A percentile compares a stretch with the other conserved stretches of the same genome.
Evolutionary conservation across 2,888 invertebrate species (phyloP).

Genomic region (Pterobdella sp.): DNA sequence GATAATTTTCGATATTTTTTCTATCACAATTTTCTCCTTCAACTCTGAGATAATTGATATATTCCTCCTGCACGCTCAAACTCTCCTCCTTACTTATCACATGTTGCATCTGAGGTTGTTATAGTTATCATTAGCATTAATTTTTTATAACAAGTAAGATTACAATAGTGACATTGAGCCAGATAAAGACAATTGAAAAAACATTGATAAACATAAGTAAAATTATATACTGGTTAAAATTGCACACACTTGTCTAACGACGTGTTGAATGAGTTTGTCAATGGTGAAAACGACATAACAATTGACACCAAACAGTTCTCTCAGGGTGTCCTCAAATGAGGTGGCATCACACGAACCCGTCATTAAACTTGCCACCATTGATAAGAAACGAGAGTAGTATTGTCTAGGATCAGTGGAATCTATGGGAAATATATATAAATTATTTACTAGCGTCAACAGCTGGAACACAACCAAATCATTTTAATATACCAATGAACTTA

Average conservation of each 20-base stretch:
- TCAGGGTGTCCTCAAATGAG: slow-evolving; percentile 27
- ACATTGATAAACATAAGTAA: neutral
- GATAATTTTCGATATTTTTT: neutral
- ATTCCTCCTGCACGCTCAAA: slow-evolving; percentile 8
- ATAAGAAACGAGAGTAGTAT: slow-evolving; percentile 23
- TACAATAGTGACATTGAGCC: neutral
- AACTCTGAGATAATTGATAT: neutral
- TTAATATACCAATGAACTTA: neutral
- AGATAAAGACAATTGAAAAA: neutral
- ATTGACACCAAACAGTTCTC: slow-evolving; percentile 29
- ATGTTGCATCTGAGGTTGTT: slow-evolving; percentile 13
- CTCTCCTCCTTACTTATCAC: slow-evolving; percentile 19
- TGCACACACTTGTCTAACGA: slow-evolving; percentile 28
- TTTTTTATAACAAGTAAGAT: neutral
- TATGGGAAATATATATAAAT: neutral
- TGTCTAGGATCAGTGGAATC: slow-evolving; percentile 16
- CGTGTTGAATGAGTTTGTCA: slow-evolving; percentile 29
- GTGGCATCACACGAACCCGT: slow-evolving; percentile 24
- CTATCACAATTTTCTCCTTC: neutral
- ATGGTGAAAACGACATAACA: slow-evolving; percentile 29
- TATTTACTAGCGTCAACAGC: neutral
- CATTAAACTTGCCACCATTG: slow-evolving; percentile 26
- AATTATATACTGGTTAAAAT: neutral
- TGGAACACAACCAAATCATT: neutral
- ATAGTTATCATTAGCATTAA: neutral